Conservation (phyloP, 2,797 vertebrate genomes). For the Sebastes iracundus region DNA sequence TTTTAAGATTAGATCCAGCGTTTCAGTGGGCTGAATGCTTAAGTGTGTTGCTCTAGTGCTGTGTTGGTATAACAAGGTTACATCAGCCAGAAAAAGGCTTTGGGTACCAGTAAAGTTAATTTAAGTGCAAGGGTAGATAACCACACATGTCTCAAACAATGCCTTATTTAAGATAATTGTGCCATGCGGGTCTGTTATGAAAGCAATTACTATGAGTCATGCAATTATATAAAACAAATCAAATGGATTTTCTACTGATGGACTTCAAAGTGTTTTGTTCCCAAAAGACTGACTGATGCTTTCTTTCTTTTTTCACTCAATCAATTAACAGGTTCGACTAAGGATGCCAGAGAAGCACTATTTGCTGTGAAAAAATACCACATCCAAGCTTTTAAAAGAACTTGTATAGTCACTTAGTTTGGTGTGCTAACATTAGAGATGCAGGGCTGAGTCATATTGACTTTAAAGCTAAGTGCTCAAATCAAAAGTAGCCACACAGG, state of each 20-base stretch:
- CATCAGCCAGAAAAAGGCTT: conserved; percentile 39
- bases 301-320: not conserved
- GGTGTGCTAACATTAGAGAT: conserved; percentile 15
- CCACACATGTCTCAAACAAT: conserved; percentile 30
- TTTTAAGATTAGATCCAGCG: conserved; percentile 72
- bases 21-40: conserved; percentile 63
- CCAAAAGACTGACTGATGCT: not conserved
- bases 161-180: conserved; percentile 36
- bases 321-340: conserved; percentile 14
- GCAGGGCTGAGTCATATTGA: conserved; percentile 3
- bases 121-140: conserved; percentile 50
- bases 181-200: conserved; percentile 10
- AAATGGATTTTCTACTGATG: conserved; percentile 2
- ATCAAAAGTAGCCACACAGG: conserved; percentile 21
- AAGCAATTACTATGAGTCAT: conserved; percentile 15
- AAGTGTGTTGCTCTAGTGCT: conserved; percentile 43
- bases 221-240: conserved; percentile 26
- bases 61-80: conserved; percentile 59
- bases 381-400: not conserved
- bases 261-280: conserved; percentile 5
- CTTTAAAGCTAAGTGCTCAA: not conserved
- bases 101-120: conserved; percentile 45
- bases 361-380: conserved; percentile 6
- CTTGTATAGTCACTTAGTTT: conserved; percentile 14
- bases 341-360: not conserved